Evolutionary conservation across 2,888 invertebrate genomes (phyloP), one percentile per base, ranked within the genome.

Genomic region (Sminthurinus aureus): DNA sequence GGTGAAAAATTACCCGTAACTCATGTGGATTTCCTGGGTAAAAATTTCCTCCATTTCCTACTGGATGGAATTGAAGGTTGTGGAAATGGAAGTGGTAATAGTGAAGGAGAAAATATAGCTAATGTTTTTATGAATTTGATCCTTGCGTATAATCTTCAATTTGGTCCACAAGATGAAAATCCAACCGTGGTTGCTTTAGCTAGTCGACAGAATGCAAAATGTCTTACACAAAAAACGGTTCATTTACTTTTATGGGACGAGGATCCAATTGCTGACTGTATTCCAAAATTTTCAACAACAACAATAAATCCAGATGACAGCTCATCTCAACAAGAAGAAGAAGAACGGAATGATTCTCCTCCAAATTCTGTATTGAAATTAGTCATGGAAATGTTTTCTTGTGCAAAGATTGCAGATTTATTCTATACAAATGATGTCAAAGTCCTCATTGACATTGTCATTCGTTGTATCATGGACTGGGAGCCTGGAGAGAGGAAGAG

Each of bases 361-460:
- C 93, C 94, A 81, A 96, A 98, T 91, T 95, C 98, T 0, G 94
- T 98, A 12, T 91, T 97, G 77, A 98, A 98, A 91, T 92, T 98
- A 88, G 94, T 96, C 88, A 94, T 94, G 76, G 98, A 98, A 90
- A 91, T 98, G 87, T 97, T 97, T 90, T 94, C 94, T 86, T 93
- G 93, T 87, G 92, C 93, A 87, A 92, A 93, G 86, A 96, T 97
- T 0, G 95, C 97, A 0, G 93, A 93, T 88, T 93, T 98, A 86
- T 96, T 98, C 91, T 98, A 98, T 91, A 97, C 97, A 0, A 98
- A 98, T 90, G 98, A 98, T 90, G 94, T 95, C 73, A 96, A 96
- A 91, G 98, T 98, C 69, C 93, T 98, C 84, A 94, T 98, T 85
- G 98, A 98, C 90, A 98, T 98, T 89, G 94, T 97, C 81, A 94